phyloP scores from a whole-genome alignment of 1,140 invertebrate genomes.

The Brachionus calyciflorus region DNA sequence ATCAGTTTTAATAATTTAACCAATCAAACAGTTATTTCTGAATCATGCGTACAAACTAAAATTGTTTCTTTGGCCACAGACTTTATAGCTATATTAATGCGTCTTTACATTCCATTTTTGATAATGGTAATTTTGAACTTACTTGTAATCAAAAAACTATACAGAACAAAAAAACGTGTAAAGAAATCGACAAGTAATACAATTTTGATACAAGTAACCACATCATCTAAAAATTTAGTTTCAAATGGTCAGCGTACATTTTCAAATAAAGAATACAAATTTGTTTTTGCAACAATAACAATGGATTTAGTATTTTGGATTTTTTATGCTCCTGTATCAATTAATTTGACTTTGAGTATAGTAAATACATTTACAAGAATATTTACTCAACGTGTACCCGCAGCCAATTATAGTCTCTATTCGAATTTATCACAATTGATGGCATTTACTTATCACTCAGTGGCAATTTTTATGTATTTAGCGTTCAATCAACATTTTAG shows the following conservation, averaged over 20 bases:
- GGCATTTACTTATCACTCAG: constrained; percentile 33
- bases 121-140: not conserved
- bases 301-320: constrained; percentile 41
- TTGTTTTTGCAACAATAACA: constrained; percentile 8
- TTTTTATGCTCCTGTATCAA: constrained; percentile 26
- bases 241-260: not conserved
- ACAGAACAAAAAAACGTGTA: not conserved
- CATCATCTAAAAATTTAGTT: not conserved
- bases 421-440: constrained; percentile 8
- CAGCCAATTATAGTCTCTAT: not conserved
- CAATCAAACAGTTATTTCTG: not conserved
- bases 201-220: not conserved
- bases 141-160: not conserved
- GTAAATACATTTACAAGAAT: not conserved
- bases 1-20: not conserved
- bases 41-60: constrained; percentile 1
- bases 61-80: not conserved
- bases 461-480: constrained; percentile 6
- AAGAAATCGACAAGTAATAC: not conserved
- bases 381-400: not conserved
- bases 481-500: constrained; percentile 4
- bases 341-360: constrained; percentile 8
- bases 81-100: constrained; percentile 27
- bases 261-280: constrained; percentile 16
- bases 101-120: not conserved